Evolutionary conservation across 2,888 invertebrate species (phyloP).

Genomic region (Tenthredo mesomela): DNA sequence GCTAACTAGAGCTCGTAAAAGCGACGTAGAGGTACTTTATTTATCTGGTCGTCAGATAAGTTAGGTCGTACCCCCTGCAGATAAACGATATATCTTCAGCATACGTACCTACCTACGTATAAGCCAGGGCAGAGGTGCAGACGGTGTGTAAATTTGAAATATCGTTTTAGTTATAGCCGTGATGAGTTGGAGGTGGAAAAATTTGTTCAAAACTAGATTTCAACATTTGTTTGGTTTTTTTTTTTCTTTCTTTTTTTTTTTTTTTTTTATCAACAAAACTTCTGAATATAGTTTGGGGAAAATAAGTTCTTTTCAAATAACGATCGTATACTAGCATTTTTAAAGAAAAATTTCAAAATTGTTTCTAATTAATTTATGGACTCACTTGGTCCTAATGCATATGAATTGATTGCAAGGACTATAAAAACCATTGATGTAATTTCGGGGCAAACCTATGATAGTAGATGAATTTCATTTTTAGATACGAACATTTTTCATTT

Average conservation of each 20-base stretch:
- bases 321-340: too few species aligned
- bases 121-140: neutral
- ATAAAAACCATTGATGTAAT: too few species aligned
- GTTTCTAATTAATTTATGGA: too few species aligned
- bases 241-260: neutral
- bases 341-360: too few species aligned
- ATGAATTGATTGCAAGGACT: too few species aligned
- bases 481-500: too few species aligned
- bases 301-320: too few species aligned
- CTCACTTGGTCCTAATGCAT: too few species aligned
- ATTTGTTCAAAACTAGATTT: neutral
- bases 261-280: too few species aligned
- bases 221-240: neutral
- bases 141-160: conserved; percentile 10
- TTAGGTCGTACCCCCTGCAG: conserved; percentile 14
- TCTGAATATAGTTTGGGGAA: too few species aligned
- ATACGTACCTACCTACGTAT: neutral
- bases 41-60: conserved; percentile 23
- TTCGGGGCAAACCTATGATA: too few species aligned
- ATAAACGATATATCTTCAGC: conserved; percentile 10
- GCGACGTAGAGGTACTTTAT: conserved; percentile 26
- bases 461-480: too few species aligned
- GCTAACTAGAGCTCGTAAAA: conserved; percentile 60
- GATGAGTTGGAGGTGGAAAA: neutral
- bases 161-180: conserved; percentile 8